phyloP scores from a whole-genome alignment of 2,888 invertebrate species.

The Cryptocephalus moraei region DNA sequence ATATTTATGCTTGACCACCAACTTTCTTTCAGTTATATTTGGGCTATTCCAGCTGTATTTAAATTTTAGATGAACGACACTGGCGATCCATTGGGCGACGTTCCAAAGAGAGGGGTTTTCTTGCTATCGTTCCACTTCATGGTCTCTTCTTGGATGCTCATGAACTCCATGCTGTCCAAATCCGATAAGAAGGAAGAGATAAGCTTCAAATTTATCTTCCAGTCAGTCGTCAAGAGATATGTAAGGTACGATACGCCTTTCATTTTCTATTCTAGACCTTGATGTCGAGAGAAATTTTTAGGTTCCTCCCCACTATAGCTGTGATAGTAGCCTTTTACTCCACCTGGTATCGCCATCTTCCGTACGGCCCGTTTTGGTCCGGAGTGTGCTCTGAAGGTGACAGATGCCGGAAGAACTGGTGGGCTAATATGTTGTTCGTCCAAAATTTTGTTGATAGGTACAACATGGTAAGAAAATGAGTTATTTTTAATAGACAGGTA shows the following conservation, averaged over 20 bases:
- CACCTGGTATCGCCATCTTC: slow-evolving; percentile 21
- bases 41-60: neutral
- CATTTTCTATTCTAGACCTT: neutral
- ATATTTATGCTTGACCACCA: too few relatives aligned
- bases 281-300: slow-evolving; percentile 10
- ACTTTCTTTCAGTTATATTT: too few relatives aligned
- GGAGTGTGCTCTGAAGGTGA: slow-evolving; percentile 19
- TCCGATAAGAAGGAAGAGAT: slow-evolving; percentile 16
- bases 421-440: slow-evolving; percentile 24
- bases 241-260: slow-evolving; percentile 15
- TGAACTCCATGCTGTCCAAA: slow-evolving; percentile 7
- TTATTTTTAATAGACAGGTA: too few relatives aligned
- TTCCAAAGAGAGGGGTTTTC: slow-evolving; percentile 9
- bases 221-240: slow-evolving; percentile 21
- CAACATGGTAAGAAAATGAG: slow-evolving; percentile 19
- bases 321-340: slow-evolving; percentile 19
- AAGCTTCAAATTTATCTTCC: slow-evolving; percentile 12
- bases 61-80: slow-evolving; percentile 8
- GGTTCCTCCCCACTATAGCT: slow-evolving; percentile 20
- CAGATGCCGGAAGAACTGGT: slow-evolving; percentile 27
- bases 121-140: slow-evolving; percentile 11
- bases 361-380: slow-evolving; percentile 23
- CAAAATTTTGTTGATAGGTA: slow-evolving; percentile 22
- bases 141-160: slow-evolving; percentile 13
- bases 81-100: slow-evolving; percentile 4